Evolutionary conservation across 2,888 invertebrate species (phyloP).

Genomic region (Cataglyphis cursor): DNA sequence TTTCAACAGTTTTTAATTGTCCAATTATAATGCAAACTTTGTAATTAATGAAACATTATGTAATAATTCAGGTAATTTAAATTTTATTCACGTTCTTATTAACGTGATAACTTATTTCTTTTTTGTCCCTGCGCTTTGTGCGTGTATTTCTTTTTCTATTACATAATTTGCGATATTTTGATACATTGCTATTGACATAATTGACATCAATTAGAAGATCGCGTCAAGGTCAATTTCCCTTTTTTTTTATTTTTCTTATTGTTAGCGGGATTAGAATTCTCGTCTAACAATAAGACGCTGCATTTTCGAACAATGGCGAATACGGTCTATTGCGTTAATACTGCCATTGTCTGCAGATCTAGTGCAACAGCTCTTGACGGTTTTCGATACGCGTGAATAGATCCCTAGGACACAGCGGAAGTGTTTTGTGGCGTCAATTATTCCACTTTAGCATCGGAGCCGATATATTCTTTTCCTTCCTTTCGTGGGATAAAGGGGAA

Average conservation of each 20-base stretch:
- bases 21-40: constrained; percentile 16
- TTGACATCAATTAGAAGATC: not conserved
- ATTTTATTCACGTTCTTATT: not conserved
- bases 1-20: constrained; percentile 17
- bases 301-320: constrained; percentile 65
- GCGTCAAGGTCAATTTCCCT: not conserved
- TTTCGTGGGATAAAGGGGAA: constrained; percentile 21
- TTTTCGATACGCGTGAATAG: constrained; percentile 74
- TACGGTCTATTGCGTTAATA: constrained; percentile 73
- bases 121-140: not conserved
- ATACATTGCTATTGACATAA: not conserved
- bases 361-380: constrained; percentile 64
- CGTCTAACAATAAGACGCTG: constrained; percentile 47
- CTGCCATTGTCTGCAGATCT: constrained; percentile 72
- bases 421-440: constrained; percentile 76
- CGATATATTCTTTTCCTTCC: constrained; percentile 38
- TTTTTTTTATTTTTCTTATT: not conserved
- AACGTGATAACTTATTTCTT: not conserved
- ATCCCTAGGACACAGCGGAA: constrained; percentile 70
- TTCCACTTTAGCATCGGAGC: constrained; percentile 61
- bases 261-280: not conserved
- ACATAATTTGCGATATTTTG: not conserved
- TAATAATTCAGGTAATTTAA: not conserved
- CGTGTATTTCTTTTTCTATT: not conserved
- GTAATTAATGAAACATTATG: constrained; percentile 8